Evolutionary conservation across 2,113 vertebrate genomes (phyloP).

Genomic region (Anas platyrhynchos): DNA sequence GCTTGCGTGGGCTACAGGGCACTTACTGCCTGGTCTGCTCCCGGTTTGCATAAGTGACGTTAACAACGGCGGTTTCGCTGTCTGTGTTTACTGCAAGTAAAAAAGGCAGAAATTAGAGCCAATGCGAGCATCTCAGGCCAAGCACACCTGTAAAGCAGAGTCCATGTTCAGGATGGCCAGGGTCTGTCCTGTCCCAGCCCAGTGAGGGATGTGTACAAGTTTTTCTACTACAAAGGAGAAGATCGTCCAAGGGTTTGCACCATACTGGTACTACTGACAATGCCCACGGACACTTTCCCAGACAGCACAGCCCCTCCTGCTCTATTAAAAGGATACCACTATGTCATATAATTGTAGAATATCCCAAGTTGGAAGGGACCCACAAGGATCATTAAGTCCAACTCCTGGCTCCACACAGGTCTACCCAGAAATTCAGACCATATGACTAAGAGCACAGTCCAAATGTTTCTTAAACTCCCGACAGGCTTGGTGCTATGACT

Average conservation of each 20-base stretch:
- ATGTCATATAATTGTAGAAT: too few species aligned
- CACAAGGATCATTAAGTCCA: too few species aligned
- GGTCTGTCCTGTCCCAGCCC: too few species aligned
- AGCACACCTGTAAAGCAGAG: rapidly evolving
- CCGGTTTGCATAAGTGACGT: constrained; percentile 91
- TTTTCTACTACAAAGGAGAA: not conserved
- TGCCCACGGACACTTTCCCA: not conserved
- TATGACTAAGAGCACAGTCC: too few species aligned
- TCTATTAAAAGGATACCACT: rapidly evolving
- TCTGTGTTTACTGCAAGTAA: constrained; percentile 89
- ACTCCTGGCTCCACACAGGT: too few species aligned
- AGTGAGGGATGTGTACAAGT: too few species aligned
- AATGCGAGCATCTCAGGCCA: rapidly evolving
- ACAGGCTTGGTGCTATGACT: too few species aligned
- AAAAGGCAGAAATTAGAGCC: not conserved
- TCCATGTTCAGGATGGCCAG: not conserved
- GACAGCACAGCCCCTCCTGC: not conserved
- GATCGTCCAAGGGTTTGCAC: rapidly evolving
- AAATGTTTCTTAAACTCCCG: too few species aligned
- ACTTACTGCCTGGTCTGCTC: constrained; percentile 96
- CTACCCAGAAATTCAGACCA: too few species aligned
- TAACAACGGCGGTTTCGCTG: constrained; percentile 93
- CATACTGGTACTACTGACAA: not conserved
- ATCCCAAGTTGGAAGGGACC: too few species aligned
- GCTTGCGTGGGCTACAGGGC: rapidly evolving